A percentile compares a stretch with the other conserved stretches of the same genome.
Evolutionary conservation across 1,140 invertebrate genomes (phyloP).

Genomic region (Littorina saxatilis): DNA sequence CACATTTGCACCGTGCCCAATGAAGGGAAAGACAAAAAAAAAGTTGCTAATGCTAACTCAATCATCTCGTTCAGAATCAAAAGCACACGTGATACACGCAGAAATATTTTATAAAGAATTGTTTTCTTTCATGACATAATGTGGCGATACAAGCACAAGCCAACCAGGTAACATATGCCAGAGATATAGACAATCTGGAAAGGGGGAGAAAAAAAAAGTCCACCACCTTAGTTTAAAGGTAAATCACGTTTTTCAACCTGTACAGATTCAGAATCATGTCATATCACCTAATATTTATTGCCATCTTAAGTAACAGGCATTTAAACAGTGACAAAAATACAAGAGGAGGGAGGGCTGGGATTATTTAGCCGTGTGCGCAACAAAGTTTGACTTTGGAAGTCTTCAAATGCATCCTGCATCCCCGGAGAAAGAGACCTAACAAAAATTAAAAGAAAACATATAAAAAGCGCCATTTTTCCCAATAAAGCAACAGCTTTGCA

Average conservation of each 20-base stretch:
- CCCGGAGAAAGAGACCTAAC: no score
- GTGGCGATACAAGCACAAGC: neutral
- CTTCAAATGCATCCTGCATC: no score
- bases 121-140: slow-evolving; percentile 1
- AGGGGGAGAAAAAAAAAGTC: neutral
- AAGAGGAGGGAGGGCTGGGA: neutral
- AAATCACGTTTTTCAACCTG: neutral
- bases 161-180: neutral
- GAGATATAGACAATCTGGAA: neutral
- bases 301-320: no score
- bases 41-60: no score
- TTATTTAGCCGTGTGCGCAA: no score
- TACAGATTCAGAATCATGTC: neutral
- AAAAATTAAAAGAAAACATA: no score
- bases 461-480: no score
- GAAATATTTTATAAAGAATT: neutral
- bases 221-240: slow-evolving; percentile 5
- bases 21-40: slow-evolving; percentile 10
- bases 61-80: neutral
- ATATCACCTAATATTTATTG: no score
- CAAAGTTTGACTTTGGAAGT: no score
- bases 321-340: neutral
- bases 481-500: no score
- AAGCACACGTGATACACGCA: neutral
- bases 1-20: slow-evolving; percentile 29